These are phyloP conservation scores for Ceramica pisi DNA, from an alignment of 2,888 invertebrate species.

Conservation along the genomic window DNA sequence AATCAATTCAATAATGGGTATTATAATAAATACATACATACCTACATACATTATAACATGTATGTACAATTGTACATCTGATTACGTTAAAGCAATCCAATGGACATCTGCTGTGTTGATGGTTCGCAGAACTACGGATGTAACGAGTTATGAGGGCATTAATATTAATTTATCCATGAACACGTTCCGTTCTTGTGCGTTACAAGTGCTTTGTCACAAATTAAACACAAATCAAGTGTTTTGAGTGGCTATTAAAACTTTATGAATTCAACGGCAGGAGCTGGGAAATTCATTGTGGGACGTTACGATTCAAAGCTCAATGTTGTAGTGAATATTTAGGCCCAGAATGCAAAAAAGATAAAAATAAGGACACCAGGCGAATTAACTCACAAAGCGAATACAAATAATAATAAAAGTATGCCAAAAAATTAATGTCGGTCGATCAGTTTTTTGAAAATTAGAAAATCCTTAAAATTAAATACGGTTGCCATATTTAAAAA, in stretches of 20 bases:
- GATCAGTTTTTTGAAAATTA: too few species aligned
- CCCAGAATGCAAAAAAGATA: too few species aligned
- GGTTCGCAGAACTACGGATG: constrained; percentile 5
- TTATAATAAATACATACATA: neutral
- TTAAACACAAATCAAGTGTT: too few species aligned
- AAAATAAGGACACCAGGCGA: too few species aligned
- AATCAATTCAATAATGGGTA: neutral
- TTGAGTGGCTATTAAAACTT: too few species aligned
- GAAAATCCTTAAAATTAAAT: neutral
- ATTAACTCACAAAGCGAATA: too few species aligned
- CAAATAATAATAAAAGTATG: too few species aligned
- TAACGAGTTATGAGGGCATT: constrained; percentile 12
- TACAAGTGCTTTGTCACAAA: neutral
- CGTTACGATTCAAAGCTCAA: too few species aligned
- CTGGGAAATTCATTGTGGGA: neutral
- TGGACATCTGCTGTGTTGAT: constrained; percentile 17
- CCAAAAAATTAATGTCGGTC: too few species aligned
- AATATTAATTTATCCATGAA: constrained; percentile 42
- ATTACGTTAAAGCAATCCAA: constrained; percentile 14
- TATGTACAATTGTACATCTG: neutral
- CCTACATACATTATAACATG: too few species aligned
- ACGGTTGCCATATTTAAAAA: too few species aligned
- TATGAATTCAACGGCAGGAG: too few species aligned
- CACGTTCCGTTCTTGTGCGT: constrained; percentile 28
- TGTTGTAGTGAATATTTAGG: neutral